Conservation (phyloP, 2,888 invertebrate genomes). For the Physocephala rufipes region DNA sequence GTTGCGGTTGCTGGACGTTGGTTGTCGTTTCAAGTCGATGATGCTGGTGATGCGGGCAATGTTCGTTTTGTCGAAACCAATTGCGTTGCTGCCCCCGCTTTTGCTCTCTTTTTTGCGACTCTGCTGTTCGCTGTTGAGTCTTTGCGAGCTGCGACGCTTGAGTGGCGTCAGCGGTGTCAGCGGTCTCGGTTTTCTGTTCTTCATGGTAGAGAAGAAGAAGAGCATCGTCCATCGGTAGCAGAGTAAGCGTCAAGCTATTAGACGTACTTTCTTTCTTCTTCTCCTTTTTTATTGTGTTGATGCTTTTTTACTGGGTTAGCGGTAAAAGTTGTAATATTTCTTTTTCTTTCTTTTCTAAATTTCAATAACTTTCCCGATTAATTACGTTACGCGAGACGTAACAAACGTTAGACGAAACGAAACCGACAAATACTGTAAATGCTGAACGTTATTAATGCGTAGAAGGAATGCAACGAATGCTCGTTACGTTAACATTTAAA, state of each 20-base stretch:
- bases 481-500: conserved; percentile 3
- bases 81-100: conserved; percentile 28
- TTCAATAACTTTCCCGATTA: background rate
- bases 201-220: conserved; percentile 13
- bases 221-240: conserved; percentile 31
- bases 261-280: background rate
- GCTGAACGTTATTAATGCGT: background rate
- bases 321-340: conserved; percentile 7
- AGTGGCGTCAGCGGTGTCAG: background rate
- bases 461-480: conserved; percentile 30
- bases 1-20: conserved; percentile 12
- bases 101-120: no score
- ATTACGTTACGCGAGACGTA: no score
- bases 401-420: background rate
- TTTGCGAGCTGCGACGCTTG: background rate
- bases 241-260: background rate
- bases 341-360: background rate
- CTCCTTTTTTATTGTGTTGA: conserved; percentile 11
- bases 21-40: conserved; percentile 18
- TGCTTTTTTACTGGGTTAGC: conserved; percentile 26
- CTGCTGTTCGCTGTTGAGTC: no score
- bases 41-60: conserved; percentile 15
- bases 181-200: conserved; percentile 27
- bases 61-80: conserved; percentile 5
- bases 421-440: no score